Evolutionary conservation across 2,797 vertebrate species (phyloP).

Genomic region (Harpagifer antarcticus): DNA sequence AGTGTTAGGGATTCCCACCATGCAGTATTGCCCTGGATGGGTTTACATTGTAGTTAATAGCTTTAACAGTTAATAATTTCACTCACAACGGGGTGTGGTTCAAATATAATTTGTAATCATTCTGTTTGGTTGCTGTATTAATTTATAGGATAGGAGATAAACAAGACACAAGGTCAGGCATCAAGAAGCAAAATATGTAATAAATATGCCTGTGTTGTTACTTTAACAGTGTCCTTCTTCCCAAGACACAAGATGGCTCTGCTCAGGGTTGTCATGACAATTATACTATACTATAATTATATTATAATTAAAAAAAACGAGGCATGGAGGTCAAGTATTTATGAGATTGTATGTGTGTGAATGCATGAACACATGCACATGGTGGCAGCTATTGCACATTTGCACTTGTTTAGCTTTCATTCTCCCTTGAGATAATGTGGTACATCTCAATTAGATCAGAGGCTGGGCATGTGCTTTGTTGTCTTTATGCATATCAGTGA

Average conservation of each 20-base stretch:
- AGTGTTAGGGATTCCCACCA: no score
- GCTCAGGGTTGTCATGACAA: constrained; percentile 5
- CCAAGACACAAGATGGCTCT: neutral
- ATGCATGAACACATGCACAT: no score
- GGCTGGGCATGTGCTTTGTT: constrained; percentile 15
- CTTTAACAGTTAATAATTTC: constrained; percentile 8
- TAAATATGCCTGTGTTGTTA: constrained; percentile 3
- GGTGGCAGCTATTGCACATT: no score
- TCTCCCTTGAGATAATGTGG: constrained; percentile 10
- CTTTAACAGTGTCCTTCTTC: constrained; percentile 3
- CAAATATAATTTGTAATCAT: neutral
- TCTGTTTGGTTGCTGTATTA: neutral
- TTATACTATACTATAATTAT: neutral
- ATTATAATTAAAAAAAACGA: no score
- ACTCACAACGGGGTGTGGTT: neutral
- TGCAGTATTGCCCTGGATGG: no score
- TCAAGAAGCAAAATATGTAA: constrained; percentile 4
- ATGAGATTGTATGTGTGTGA: no score
- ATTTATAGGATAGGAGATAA: neutral
- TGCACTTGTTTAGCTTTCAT: neutral
- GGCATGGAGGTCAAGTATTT: no score
- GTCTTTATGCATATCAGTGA: constrained; percentile 20
- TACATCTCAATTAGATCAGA: neutral
- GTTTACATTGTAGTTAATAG: no score
- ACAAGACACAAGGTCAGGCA: constrained; percentile 11